Evolutionary conservation across 37 sponge, comb jelly and placozoan species (phyloP).

Genomic region (Lycopodina hypogea): DNA sequence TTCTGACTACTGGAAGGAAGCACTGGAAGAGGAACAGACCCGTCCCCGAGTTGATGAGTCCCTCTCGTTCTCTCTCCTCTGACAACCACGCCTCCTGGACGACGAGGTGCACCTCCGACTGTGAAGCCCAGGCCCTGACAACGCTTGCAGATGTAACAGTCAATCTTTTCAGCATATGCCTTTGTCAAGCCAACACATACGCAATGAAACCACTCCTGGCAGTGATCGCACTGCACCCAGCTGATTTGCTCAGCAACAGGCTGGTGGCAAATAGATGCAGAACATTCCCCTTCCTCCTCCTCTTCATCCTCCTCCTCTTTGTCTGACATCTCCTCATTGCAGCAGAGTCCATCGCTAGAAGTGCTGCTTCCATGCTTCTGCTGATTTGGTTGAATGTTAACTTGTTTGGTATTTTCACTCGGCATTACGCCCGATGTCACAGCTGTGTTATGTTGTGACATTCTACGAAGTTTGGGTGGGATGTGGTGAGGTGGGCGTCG

Average conservation of each 20-base stretch:
- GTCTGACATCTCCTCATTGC: constrained; percentile 46
- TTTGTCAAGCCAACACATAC: constrained; percentile 78
- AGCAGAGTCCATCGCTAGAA: constrained; percentile 16
- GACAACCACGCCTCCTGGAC: background rate
- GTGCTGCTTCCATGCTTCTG: background rate
- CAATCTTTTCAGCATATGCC: constrained; percentile 73
- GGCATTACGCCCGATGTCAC: background rate
- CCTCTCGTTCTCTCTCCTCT: too few relatives aligned
- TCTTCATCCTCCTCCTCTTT: constrained; percentile 26
- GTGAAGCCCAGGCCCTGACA: background rate
- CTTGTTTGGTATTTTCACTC: too few relatives aligned
- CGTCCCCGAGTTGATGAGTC: too few relatives aligned
- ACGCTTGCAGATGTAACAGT: constrained; percentile 63
- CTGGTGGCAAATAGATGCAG: constrained; percentile 61
- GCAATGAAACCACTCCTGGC: constrained; percentile 91
- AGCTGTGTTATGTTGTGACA: background rate
- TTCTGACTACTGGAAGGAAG: too few relatives aligned
- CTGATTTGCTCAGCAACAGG: constrained; percentile 70
- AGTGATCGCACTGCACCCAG: constrained; percentile 95
- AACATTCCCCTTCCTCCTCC: constrained; percentile 66
- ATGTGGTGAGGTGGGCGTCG: background rate
- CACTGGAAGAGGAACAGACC: too few relatives aligned
- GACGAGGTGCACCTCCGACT: background rate
- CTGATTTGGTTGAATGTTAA: too few relatives aligned
- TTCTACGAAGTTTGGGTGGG: constrained; percentile 2